Evolutionary conservation across 2,888 invertebrate species (phyloP).

Genomic region (Lepidochrysops patricia): DNA sequence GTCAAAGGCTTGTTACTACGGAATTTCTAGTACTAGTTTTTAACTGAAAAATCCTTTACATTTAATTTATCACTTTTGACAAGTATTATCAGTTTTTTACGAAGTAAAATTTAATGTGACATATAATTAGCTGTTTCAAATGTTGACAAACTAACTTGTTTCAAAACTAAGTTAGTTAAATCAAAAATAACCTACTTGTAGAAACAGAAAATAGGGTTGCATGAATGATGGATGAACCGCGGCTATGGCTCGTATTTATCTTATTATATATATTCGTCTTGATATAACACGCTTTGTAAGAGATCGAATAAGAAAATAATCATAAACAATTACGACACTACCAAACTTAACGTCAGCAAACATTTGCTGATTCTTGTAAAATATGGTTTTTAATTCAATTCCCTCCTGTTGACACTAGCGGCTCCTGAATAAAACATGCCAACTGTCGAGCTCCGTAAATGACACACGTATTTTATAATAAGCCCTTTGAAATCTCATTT

Average conservation of each 20-base stretch:
- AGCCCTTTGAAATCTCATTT: slow-evolving; percentile 4
- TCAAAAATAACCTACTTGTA: too few species aligned
- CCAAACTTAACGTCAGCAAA: too few species aligned
- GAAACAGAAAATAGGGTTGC: too few species aligned
- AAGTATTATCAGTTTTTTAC: background rate
- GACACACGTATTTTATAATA: slow-evolving; percentile 1
- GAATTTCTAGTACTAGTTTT: background rate
- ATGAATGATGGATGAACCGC: too few species aligned
- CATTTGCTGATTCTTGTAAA: background rate
- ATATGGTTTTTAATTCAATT: slow-evolving; percentile 1
- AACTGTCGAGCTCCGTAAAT: background rate
- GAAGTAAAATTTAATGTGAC: background rate
- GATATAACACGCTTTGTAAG: too few species aligned
- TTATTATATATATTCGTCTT: too few species aligned
- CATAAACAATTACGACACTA: too few species aligned
- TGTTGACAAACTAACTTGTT: too few species aligned
- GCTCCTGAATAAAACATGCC: slow-evolving; percentile 7
- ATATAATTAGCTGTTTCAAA: background rate
- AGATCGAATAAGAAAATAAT: too few species aligned
- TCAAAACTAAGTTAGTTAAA: too few species aligned
- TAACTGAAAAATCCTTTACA: background rate
- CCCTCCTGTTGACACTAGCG: slow-evolving; percentile 4
- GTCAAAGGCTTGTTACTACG: background rate
- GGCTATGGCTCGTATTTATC: too few species aligned
- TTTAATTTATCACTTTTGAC: background rate